Conservation (phyloP, 2,113 vertebrate genomes). For the Gobio gobio region DNA sequence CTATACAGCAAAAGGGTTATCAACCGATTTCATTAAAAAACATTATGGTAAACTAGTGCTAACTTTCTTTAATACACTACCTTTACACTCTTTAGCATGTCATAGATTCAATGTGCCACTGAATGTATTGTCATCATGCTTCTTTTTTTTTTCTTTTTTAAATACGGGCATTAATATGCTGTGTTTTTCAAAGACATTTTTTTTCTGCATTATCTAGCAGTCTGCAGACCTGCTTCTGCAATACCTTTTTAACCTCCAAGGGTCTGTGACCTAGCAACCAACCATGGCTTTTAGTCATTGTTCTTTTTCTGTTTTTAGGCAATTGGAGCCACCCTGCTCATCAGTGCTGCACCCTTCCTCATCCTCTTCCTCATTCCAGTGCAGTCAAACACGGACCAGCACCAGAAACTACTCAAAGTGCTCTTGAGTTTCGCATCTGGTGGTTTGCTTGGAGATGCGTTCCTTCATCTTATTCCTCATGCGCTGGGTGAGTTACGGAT, state of each 20-base stretch:
- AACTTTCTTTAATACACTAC: no score
- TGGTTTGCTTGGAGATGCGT: slow-evolving; percentile 89
- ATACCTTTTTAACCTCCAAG: not conserved
- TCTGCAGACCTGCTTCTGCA: not conserved
- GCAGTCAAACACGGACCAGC: slow-evolving; percentile 87
- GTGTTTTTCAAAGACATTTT: no score
- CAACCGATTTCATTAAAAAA: no score
- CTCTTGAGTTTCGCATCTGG: slow-evolving; percentile 91
- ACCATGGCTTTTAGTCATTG: not conserved
- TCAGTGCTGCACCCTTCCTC: slow-evolving; percentile 88
- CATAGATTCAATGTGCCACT: no score
- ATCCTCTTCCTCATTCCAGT: slow-evolving; percentile 91
- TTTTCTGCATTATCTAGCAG: no score
- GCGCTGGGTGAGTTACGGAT: slow-evolving; percentile 85
- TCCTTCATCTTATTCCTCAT: slow-evolving; percentile 92
- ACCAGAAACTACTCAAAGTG: slow-evolving; percentile 86
- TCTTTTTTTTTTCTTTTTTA: no score
- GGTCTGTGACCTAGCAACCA: not conserved
- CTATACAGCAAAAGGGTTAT: no score
- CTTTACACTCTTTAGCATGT: no score
- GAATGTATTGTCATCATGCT: no score
- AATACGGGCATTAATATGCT: no score
- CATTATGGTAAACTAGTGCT: no score
- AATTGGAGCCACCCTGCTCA: slow-evolving; percentile 85
- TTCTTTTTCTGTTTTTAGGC: slow-evolving; percentile 70